Conservation (phyloP, 2,888 invertebrate species). For the Rhingia rostrata region DNA sequence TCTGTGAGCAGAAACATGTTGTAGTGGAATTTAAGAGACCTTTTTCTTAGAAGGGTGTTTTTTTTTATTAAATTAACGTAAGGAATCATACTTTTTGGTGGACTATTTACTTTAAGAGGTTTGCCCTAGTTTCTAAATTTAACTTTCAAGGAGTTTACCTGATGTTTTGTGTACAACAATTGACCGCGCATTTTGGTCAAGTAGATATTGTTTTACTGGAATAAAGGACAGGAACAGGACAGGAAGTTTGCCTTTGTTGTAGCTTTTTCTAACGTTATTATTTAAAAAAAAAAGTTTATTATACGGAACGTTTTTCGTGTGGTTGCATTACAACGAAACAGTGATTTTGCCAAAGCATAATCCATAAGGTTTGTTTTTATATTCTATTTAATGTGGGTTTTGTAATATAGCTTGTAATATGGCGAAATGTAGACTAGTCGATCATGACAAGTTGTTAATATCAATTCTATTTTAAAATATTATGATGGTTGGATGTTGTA, state of each 20-base stretch:
- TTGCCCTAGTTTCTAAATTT: conserved; percentile 34
- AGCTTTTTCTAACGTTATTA: too few species aligned
- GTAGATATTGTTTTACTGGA: conserved; percentile 3
- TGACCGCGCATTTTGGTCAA: conserved; percentile 31
- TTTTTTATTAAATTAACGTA: conserved; percentile 21
- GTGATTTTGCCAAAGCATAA: too few species aligned
- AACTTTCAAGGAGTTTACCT: conserved; percentile 12
- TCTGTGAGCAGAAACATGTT: neutral
- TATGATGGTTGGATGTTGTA: too few species aligned
- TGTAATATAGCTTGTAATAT: too few species aligned
- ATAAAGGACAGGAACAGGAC: neutral
- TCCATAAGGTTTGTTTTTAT: too few species aligned
- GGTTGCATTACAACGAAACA: too few species aligned
- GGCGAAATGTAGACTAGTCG: too few species aligned
- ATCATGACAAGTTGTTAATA: too few species aligned
- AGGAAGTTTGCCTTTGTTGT: neutral
- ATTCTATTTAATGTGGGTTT: too few species aligned
- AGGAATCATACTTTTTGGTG: conserved; percentile 10
- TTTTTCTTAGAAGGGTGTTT: neutral
- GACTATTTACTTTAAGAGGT: conserved; percentile 19
- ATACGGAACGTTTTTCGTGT: too few species aligned
- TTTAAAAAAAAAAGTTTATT: too few species aligned
- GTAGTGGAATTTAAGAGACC: neutral
- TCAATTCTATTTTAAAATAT: too few species aligned
- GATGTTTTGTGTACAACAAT: neutral